Percentiles rank a stretch among this genome's conserved stretches.
Evolutionary conservation across 2,113 vertebrate species (phyloP).

Genomic region (Xenus cinereus): DNA sequence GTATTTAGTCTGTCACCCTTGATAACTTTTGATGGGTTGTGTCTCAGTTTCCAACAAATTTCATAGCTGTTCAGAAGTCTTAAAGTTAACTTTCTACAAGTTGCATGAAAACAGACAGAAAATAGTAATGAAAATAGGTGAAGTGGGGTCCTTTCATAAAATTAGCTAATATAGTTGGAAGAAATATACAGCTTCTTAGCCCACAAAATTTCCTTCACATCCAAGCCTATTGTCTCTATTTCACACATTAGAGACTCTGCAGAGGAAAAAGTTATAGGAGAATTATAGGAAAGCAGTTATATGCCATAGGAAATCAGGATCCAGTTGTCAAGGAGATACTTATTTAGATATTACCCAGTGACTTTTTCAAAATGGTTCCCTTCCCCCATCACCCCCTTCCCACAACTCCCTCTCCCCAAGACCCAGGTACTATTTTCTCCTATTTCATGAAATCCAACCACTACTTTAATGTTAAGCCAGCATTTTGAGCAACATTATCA

Average conservation of each 20-base stretch:
- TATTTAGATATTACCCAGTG: background rate
- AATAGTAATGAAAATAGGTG: background rate
- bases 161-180: background rate
- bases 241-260: background rate
- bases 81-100: background rate
- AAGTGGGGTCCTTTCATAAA: background rate
- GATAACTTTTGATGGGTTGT: background rate
- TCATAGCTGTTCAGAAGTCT: background rate
- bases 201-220: background rate
- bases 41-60: background rate
- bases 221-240: background rate
- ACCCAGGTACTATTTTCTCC: background rate
- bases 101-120: background rate
- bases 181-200: background rate
- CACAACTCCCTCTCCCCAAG: background rate
- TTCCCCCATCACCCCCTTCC: background rate
- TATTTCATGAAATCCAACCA: background rate
- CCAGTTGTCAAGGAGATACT: background rate
- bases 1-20: background rate
- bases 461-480: background rate
- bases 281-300: background rate
- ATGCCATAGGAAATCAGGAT: background rate
- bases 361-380: background rate
- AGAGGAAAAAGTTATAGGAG: background rate
- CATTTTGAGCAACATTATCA: background rate